phyloP scores from a whole-genome alignment of 2,113 vertebrate species.

The Zootoca vivipara region DNA sequence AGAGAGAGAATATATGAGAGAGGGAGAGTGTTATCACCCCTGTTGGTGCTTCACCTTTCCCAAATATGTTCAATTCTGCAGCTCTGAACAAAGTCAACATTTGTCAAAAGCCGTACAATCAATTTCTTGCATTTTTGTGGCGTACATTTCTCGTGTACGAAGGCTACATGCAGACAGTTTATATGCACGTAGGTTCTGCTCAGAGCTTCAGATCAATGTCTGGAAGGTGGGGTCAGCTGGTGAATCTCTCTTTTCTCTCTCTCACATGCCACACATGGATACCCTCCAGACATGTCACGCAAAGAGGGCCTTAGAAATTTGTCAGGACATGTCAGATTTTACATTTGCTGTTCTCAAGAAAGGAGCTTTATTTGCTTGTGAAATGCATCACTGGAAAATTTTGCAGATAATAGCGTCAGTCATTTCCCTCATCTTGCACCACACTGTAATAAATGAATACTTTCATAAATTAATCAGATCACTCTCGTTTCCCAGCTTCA shows the following conservation, averaged over 20 bases:
- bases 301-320: not conserved
- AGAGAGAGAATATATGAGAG: too few species aligned
- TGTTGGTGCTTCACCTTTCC: not conserved
- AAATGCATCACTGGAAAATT: constrained; percentile 4
- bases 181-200: not conserved
- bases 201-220: not conserved
- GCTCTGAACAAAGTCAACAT: not conserved
- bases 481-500: constrained; percentile 39
- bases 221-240: not conserved
- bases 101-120: not conserved
- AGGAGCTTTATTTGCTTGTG: constrained; percentile 19
- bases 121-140: not conserved
- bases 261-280: not conserved
- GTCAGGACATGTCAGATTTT: constrained; percentile 1
- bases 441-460: constrained; percentile 19
- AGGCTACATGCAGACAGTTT: too few species aligned
- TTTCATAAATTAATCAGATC: constrained; percentile 28
- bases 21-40: not conserved
- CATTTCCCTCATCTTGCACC: constrained; percentile 15
- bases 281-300: not conserved
- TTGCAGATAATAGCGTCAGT: constrained; percentile 20
- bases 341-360: not conserved
- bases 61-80: not conserved
- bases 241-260: not conserved
- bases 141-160: not conserved